These are phyloP conservation scores for Adineta ricciae DNA, from an alignment of 2,888 invertebrate genomes.

Conservation along the genomic window DNA sequence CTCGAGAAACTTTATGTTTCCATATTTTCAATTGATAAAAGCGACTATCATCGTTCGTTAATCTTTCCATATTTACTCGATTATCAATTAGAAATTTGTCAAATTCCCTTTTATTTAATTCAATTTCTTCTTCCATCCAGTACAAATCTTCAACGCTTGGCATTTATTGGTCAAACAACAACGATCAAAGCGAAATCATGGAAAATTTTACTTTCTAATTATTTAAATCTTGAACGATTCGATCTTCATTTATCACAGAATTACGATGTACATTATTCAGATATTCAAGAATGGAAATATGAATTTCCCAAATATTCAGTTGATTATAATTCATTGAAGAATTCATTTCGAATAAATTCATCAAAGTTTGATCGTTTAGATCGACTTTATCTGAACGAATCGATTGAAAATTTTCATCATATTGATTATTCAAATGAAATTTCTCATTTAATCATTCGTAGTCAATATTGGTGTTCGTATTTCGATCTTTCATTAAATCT, in stretches of 20 bases:
- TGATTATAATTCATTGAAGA: not conserved
- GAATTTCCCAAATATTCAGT: not conserved
- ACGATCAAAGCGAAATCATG: not conserved
- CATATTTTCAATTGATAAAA: not conserved
- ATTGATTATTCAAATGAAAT: not conserved
- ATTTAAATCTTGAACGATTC: not conserved
- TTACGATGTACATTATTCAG: not conserved
- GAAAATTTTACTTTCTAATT: not conserved
- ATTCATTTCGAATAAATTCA: not conserved
- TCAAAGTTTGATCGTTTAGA: not conserved
- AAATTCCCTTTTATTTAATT: not conserved
- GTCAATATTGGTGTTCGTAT: not conserved
- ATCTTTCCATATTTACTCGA: not conserved
- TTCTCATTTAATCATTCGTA: not conserved
- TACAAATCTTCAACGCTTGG: not conserved
- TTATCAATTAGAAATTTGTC: not conserved
- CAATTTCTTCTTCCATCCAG: not conserved
- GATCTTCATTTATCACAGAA: not conserved
- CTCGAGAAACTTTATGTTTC: not conserved
- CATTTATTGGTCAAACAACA: not conserved
- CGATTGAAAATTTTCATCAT: not conserved
- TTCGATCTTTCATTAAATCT: not conserved
- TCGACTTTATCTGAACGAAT: not conserved
- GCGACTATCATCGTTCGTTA: not conserved
- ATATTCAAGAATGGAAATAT: not conserved